phyloP scores from a whole-genome alignment of 2,113 vertebrate species.

The Mystacornis crossleyi region DNA sequence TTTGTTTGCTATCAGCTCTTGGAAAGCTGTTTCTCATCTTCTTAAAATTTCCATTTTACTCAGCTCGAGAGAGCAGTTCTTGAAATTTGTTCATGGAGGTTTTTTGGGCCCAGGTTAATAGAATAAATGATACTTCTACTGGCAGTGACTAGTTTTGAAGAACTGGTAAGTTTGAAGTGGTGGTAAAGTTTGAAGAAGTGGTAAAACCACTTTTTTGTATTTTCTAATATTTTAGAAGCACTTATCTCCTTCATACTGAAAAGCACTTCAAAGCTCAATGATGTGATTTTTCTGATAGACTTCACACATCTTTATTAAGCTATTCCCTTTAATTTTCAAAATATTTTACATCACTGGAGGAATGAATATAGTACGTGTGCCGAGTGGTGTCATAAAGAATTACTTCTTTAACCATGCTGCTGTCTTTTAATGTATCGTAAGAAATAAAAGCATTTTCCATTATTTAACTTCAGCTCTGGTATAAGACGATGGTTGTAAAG shows the following conservation, averaged over 20 bases:
- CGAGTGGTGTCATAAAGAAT: background rate
- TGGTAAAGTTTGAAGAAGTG: background rate
- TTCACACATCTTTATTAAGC: background rate
- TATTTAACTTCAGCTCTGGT: background rate
- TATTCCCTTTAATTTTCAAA: background rate
- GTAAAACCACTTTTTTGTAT: background rate
- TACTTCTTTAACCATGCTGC: background rate
- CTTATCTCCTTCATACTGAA: background rate
- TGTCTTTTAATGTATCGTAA: background rate
- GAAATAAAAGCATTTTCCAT: background rate
- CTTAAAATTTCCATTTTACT: constrained; percentile 20
- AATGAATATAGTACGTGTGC: background rate
- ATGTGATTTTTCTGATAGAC: background rate
- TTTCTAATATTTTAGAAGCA: background rate
- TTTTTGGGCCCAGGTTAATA: background rate
- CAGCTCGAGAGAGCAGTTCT: background rate
- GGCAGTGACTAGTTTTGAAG: background rate
- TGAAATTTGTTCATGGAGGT: background rate
- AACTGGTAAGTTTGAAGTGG: background rate
- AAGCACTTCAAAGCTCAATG: background rate
- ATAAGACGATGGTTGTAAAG: background rate
- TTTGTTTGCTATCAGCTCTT: background rate
- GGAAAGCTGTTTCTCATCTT: background rate
- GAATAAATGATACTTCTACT: background rate
- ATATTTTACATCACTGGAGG: background rate